Percentiles rank a stretch among this genome's conserved stretches.
Evolutionary conservation across 2,888 invertebrate species (phyloP).

Genomic region (Drosophila flavopinicola): DNA sequence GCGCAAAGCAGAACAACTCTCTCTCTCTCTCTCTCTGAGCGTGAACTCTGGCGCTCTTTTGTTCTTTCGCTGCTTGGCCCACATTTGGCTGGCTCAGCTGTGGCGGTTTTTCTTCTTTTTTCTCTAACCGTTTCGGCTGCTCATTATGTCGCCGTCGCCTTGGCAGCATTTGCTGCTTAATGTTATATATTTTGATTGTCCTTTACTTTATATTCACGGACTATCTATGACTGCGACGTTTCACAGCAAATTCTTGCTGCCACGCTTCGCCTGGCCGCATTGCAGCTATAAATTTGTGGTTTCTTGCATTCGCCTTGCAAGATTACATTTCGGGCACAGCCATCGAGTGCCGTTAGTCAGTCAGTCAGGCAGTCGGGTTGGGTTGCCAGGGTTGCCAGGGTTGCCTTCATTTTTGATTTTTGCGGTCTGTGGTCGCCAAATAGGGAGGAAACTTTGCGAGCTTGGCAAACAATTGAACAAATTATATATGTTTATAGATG

Average conservation of each 20-base stretch:
- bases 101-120: slow-evolving; percentile 33
- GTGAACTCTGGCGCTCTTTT: slow-evolving; percentile 27
- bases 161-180: slow-evolving; percentile 52
- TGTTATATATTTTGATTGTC: slow-evolving; percentile 70
- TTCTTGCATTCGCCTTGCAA: slow-evolving; percentile 60
- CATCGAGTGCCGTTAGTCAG: slow-evolving; percentile 8
- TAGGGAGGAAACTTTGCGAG: background rate
- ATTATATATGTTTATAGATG: no score
- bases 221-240: slow-evolving; percentile 57
- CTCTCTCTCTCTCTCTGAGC: slow-evolving; percentile 27
- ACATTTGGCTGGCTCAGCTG: slow-evolving; percentile 67
- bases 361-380: no score
- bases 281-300: slow-evolving; percentile 74
- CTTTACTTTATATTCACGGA: slow-evolving; percentile 60
- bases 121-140: slow-evolving; percentile 62
- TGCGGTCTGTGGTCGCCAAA: background rate
- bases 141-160: slow-evolving; percentile 56
- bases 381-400: no score
- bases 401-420: slow-evolving; percentile 7
- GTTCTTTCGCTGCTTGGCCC: slow-evolving; percentile 46
- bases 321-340: slow-evolving; percentile 49
- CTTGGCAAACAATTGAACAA: background rate
- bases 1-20: slow-evolving; percentile 48
- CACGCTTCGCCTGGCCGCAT: slow-evolving; percentile 68
- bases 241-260: slow-evolving; percentile 44